phyloP scores from a whole-genome alignment of 2,888 invertebrate species.

The Dryomyza anilis region DNA sequence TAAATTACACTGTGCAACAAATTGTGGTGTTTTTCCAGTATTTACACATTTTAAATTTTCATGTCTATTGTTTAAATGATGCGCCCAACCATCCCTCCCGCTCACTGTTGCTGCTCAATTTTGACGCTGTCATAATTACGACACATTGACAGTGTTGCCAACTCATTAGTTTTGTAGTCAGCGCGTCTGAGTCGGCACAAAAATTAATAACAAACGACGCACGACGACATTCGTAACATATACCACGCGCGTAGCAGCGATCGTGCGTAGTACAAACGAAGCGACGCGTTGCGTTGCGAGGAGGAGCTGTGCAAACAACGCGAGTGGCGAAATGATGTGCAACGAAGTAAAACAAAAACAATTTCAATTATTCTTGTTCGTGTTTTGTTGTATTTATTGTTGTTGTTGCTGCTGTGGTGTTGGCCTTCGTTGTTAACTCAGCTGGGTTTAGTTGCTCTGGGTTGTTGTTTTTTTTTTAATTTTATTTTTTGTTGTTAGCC shows the following conservation, averaged over 20 bases:
- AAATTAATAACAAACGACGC: background rate
- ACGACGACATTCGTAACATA: no score
- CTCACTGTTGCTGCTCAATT: background rate
- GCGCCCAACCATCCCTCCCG: background rate
- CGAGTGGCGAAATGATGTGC: background rate
- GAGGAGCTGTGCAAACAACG: background rate
- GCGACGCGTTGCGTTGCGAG: no score
- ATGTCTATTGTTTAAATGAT: background rate
- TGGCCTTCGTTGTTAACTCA: background rate
- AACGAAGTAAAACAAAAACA: background rate
- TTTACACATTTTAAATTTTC: background rate
- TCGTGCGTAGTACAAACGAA: no score
- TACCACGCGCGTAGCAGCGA: no score
- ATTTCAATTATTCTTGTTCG: no score
- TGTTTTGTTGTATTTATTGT: background rate
- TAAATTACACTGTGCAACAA: no score
- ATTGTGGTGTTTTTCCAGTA: no score
- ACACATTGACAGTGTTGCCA: background rate
- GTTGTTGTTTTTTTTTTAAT: background rate
- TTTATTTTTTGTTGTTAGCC: background rate
- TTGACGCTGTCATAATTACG: background rate
- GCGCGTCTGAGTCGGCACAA: background rate
- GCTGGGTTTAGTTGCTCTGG: no score
- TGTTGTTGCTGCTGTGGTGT: background rate
- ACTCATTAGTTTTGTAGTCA: constrained; percentile 1